Conservation (phyloP, 2,888 invertebrate genomes). For the Conchocele bisecta region DNA sequence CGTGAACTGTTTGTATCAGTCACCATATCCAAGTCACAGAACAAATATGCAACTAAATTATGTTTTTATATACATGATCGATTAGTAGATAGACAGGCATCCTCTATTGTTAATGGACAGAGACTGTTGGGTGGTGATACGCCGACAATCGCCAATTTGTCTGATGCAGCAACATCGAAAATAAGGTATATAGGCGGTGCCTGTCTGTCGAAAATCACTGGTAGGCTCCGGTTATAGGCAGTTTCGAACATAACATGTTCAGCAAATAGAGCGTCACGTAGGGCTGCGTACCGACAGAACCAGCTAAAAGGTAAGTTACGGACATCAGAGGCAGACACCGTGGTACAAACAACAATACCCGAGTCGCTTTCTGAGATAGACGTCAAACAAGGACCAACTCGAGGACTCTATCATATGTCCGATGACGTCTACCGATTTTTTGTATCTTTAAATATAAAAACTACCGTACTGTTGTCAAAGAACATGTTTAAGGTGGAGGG, state of each 20-base stretch:
- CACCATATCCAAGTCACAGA: too few relatives aligned
- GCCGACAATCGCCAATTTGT: too few relatives aligned
- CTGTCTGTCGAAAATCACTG: not conserved
- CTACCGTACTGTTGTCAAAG: too few relatives aligned
- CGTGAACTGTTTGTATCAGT: too few relatives aligned
- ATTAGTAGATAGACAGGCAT: too few relatives aligned
- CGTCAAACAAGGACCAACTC: not conserved
- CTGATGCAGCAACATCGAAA: conserved; percentile 6
- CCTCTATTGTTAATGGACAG: too few relatives aligned
- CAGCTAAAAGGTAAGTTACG: not conserved
- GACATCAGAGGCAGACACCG: not conserved
- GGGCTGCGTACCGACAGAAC: not conserved
- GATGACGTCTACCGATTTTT: not conserved
- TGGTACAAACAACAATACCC: not conserved
- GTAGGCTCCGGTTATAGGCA: not conserved
- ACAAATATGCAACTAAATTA: too few relatives aligned
- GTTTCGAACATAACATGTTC: not conserved
- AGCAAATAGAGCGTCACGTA: not conserved
- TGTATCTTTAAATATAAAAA: not conserved
- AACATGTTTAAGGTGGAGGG: too few relatives aligned
- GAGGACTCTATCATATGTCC: not conserved
- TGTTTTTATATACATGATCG: too few relatives aligned
- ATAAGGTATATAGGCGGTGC: conserved; percentile 4
- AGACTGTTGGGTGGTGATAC: too few relatives aligned
- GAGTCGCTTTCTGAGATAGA: not conserved